Conservation (phyloP, 2,113 vertebrate genomes). For the Podarcis muralis region DNA sequence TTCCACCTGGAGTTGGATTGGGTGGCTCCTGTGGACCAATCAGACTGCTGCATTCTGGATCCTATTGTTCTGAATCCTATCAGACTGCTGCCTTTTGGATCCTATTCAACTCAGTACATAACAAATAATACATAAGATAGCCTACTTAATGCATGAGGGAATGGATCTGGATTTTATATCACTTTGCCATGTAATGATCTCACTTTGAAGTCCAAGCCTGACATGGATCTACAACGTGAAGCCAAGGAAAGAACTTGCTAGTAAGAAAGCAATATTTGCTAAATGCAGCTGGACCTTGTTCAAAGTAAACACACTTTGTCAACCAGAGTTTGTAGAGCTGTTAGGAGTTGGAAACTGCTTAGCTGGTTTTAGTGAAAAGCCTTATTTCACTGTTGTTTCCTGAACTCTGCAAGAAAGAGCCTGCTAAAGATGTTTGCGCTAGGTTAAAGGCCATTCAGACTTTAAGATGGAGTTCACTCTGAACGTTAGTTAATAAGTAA, state of each 20-base stretch:
- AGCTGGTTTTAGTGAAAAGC: neutral
- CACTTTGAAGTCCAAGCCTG: neutral
- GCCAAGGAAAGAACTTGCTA: neutral
- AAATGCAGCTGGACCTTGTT: neutral
- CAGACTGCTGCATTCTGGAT: no score
- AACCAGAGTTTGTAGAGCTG: neutral
- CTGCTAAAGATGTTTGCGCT: neutral
- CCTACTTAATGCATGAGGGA: no score
- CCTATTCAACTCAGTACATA: no score
- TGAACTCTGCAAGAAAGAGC: neutral
- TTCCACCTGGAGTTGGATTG: no score
- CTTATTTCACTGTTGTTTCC: neutral
- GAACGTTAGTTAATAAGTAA: neutral
- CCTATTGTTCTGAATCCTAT: no score
- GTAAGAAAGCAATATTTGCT: neutral
- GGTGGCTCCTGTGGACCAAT: no score
- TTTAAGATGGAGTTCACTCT: neutral
- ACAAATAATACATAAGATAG: no score
- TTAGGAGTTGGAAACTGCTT: neutral
- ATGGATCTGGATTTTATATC: neutral
- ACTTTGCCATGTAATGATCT: neutral
- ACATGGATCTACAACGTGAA: neutral
- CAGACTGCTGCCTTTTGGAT: no score
- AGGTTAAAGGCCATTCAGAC: neutral
- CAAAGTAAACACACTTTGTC: slow-evolving; percentile 1